phyloP scores from a whole-genome alignment of 64 coral and sea anemone species.

The Actinia tenebrosa region DNA sequence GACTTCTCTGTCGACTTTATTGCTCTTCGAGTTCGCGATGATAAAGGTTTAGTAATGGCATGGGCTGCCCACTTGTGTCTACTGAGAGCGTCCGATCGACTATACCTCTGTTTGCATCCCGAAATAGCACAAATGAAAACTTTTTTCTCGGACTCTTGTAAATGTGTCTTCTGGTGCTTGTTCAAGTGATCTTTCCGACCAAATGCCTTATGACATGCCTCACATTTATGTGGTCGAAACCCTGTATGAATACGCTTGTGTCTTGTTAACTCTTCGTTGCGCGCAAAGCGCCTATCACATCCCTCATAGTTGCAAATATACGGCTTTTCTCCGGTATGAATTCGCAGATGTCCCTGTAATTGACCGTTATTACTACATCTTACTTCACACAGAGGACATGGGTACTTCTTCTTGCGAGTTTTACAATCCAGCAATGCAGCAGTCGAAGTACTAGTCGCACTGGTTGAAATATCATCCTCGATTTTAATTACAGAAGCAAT shows the following conservation, averaged over 20 bases:
- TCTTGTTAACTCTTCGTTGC: constrained; percentile 91
- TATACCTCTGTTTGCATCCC: constrained; percentile 84
- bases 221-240: constrained; percentile 87
- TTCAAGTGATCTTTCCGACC: constrained; percentile 94
- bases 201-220: constrained; percentile 90
- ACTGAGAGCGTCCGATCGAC: constrained; percentile 79
- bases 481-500: not conserved
- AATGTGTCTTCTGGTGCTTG: constrained; percentile 93
- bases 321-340: constrained; percentile 89
- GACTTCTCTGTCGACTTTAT: not conserved
- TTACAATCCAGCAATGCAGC: constrained; percentile 22
- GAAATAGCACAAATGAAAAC: constrained; percentile 60
- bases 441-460: not conserved
- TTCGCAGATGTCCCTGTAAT: constrained; percentile 89
- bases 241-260: constrained; percentile 94
- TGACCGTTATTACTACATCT: constrained; percentile 96
- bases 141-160: constrained; percentile 81
- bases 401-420: constrained; percentile 82
- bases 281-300: constrained; percentile 81
- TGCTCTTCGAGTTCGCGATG: not conserved
- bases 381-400: constrained; percentile 87
- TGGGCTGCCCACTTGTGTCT: constrained; percentile 84
- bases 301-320: constrained; percentile 72
- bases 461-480: not conserved
- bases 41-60: constrained; percentile 49